phyloP scores from a whole-genome alignment of 1,140 invertebrate genomes.

The Eumeta japonica region DNA sequence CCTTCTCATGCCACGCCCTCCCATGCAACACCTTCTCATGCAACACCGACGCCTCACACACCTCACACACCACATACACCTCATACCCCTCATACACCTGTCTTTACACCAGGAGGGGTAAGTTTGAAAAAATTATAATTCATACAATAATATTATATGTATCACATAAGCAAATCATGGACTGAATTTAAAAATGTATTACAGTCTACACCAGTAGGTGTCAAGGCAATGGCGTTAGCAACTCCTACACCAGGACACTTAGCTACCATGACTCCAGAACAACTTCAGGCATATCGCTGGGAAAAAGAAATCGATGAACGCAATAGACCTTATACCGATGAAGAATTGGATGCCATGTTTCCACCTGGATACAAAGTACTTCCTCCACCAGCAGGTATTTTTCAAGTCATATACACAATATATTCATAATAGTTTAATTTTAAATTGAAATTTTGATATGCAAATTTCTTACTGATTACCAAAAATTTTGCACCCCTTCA shows the following conservation, averaged over 20 bases:
- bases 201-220: conserved; percentile 85
- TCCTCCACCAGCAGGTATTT: conserved; percentile 82
- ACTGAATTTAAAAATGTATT: conserved; percentile 7
- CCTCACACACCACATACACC: conserved; percentile 55
- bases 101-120: conserved; percentile 71
- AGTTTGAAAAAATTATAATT: too few species aligned
- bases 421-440: too few species aligned
- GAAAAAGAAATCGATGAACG: conserved; percentile 98
- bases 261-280: conserved; percentile 98
- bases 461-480: too few species aligned
- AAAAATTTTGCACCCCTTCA: too few species aligned
- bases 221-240: conserved; percentile 96
- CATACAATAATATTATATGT: neutral
- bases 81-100: conserved; percentile 47
- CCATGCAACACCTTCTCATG: conserved; percentile 55
- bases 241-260: conserved; percentile 95
- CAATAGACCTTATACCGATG: conserved; percentile 93
- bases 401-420: conserved; percentile 12
- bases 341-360: conserved; percentile 96
- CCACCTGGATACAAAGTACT: conserved; percentile 97
- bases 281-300: conserved; percentile 97
- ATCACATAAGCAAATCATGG: neutral
- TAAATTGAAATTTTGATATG: too few species aligned
- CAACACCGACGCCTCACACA: conserved; percentile 33
- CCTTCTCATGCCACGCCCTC: conserved; percentile 62